These are phyloP conservation scores for Eupleurogrammus muticus DNA, from an alignment of 2,797 vertebrate species.

Conservation along the genomic window DNA sequence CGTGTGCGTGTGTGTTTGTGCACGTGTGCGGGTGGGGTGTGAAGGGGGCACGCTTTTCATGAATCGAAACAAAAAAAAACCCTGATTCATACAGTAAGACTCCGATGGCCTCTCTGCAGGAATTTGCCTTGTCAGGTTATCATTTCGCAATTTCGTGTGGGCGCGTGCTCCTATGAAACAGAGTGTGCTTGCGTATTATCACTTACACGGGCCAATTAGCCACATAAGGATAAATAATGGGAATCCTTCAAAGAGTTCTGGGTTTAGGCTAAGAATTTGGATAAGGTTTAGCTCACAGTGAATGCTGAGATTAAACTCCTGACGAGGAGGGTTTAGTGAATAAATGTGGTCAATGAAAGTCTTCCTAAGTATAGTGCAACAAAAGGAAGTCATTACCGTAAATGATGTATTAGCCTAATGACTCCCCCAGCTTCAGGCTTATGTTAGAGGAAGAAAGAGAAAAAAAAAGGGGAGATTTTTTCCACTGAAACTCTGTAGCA, in stretches of 20 bases:
- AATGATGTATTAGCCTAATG: slow-evolving; percentile 46
- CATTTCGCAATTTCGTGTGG: neutral
- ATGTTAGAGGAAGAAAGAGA: slow-evolving; percentile 15
- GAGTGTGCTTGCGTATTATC: neutral
- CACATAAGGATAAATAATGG: neutral
- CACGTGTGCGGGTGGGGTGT: neutral
- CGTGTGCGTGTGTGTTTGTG: neutral
- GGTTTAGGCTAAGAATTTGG: neutral
- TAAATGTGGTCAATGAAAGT: slow-evolving; percentile 24
- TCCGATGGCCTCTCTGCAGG: neutral
- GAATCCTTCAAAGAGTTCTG: neutral
- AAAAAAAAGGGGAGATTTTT: slow-evolving; percentile 26
- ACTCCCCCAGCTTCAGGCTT: slow-evolving; percentile 27
- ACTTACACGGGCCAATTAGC: slow-evolving; percentile 4
- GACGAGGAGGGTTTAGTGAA: slow-evolving; percentile 13
- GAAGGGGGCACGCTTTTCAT: neutral
- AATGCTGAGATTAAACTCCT: neutral
- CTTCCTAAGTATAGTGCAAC: slow-evolving; percentile 23
- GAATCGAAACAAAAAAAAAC: slow-evolving; percentile 24
- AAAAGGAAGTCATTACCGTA: slow-evolving; percentile 41
- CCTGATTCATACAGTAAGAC: neutral
- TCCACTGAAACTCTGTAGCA: slow-evolving; percentile 29
- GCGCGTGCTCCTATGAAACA: slow-evolving; percentile 1
- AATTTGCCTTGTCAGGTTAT: slow-evolving; percentile 15
- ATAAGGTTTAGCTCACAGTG: neutral